Evolutionary conservation across 30 jellyfish, hydroid and myxozoan species (phyloP).

Genomic region (Turritopsis dohrnii): DNA sequence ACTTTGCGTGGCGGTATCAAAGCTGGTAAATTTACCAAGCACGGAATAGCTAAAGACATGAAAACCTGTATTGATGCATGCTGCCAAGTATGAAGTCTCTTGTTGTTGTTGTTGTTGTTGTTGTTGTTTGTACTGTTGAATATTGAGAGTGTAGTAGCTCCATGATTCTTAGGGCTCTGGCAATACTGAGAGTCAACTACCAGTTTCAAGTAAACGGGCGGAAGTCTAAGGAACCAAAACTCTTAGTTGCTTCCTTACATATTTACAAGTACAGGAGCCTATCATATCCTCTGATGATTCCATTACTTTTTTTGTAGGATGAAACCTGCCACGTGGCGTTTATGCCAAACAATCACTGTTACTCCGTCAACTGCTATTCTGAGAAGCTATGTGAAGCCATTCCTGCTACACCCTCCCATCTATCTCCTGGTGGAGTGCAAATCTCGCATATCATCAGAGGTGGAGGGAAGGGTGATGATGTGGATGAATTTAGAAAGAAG

Average conservation of each 20-base stretch:
- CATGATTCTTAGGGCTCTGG: too few relatives aligned
- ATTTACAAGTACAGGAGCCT: too few relatives aligned
- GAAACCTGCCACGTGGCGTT: constrained; percentile 81
- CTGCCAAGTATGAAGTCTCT: constrained; percentile 80
- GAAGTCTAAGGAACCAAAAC: too few relatives aligned
- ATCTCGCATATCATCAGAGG: constrained; percentile 91
- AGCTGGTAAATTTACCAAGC: constrained; percentile 88
- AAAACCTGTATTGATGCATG: constrained; percentile 87
- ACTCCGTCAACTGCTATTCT: constrained; percentile 77
- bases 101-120: neutral
- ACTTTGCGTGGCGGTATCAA: constrained; percentile 83
- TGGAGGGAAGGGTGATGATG: constrained; percentile 98
- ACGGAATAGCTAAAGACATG: constrained; percentile 69
- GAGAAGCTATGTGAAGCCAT: constrained; percentile 78
- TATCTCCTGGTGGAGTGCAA: constrained; percentile 88
- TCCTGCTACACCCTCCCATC: constrained; percentile 91
- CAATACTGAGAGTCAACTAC: too few relatives aligned
- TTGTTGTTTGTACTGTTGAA: neutral
- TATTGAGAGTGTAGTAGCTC: too few relatives aligned
- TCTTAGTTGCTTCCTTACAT: too few relatives aligned
- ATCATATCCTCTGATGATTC: too few relatives aligned
- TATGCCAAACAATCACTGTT: constrained; percentile 86
- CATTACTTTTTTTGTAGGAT: constrained; percentile 51
- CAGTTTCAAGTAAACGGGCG: too few relatives aligned
- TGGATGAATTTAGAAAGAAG: constrained; percentile 77